phyloP scores from a whole-genome alignment of 2,797 vertebrate species.

The Denticeps clupeoides region DNA sequence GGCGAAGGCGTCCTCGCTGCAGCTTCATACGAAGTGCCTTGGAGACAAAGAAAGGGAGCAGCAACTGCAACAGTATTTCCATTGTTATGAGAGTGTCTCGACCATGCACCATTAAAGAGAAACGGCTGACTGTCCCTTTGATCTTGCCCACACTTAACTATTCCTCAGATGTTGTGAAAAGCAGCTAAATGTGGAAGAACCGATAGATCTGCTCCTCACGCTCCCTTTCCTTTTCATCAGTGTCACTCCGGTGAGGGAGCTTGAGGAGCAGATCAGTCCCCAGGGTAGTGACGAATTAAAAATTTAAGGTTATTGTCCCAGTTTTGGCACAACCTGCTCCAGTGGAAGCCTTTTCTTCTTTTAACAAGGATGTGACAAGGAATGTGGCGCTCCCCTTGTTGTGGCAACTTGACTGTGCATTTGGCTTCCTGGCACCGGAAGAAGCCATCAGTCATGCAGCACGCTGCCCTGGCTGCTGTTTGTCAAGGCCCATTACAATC shows the following conservation, averaged over 20 bases:
- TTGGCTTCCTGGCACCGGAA: neutral
- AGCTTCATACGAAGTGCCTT: constrained; percentile 10
- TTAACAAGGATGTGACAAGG: too few species aligned
- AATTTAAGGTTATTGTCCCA: constrained; percentile 20
- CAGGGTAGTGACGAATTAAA: constrained; percentile 19
- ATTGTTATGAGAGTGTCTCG: constrained; percentile 4
- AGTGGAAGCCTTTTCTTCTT: too few species aligned
- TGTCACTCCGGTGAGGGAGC: constrained; percentile 1
- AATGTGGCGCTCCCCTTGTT: too few species aligned
- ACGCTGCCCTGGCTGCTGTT: constrained; percentile 10
- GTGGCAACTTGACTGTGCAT: too few species aligned
- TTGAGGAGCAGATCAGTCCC: constrained; percentile 7
- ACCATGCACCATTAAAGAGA: neutral
- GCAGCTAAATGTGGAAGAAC: constrained; percentile 5
- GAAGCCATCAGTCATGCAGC: constrained; percentile 16
- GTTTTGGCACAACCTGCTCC: constrained; percentile 10
- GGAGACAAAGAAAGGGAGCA: neutral
- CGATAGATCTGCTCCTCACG: neutral
- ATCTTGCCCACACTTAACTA: constrained; percentile 14
- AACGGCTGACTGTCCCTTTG: constrained; percentile 8
- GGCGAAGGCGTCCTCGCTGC: neutral
- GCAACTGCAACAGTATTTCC: constrained; percentile 6
- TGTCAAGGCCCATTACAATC: constrained; percentile 29
- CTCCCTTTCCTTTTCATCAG: constrained; percentile 4
- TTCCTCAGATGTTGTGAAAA: constrained; percentile 12